Evolutionary conservation across 2,888 invertebrate species (phyloP).

Genomic region (Zootermopsis nevadensis): DNA sequence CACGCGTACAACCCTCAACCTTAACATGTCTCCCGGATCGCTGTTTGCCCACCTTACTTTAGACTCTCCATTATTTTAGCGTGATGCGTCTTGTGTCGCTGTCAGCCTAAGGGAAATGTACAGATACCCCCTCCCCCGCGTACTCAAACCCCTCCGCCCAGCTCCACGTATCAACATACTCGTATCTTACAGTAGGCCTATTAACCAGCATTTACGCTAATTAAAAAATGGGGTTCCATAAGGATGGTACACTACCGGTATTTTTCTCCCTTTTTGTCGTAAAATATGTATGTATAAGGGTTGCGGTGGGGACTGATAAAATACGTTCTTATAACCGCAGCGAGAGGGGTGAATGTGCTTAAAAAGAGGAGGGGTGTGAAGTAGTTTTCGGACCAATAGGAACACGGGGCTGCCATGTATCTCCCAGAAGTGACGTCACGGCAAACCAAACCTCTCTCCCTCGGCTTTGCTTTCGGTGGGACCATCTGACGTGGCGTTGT

Average conservation of each 20-base stretch:
- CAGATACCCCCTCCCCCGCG: not conserved
- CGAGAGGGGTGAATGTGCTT: constrained; percentile 2
- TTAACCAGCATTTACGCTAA: constrained; percentile 9
- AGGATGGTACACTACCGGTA: not conserved
- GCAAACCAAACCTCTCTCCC: not conserved
- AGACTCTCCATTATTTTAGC: not conserved
- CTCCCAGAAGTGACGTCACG: constrained; percentile 24
- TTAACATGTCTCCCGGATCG: not conserved
- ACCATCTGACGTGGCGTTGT: not conserved
- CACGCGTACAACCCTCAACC: too few species aligned
- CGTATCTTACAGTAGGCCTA: not conserved
- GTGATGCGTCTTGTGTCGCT: not conserved
- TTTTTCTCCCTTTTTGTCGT: not conserved
- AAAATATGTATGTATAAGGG: not conserved
- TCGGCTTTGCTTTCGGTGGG: not conserved
- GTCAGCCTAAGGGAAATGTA: not conserved
- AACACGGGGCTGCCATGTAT: constrained; percentile 6
- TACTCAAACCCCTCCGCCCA: not conserved
- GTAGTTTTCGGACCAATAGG: constrained; percentile 38
- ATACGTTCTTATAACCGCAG: not conserved
- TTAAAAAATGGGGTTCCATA: not conserved
- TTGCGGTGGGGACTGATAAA: not conserved
- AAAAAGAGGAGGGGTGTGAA: constrained; percentile 35
- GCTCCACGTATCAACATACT: not conserved
- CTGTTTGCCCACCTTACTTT: not conserved